phyloP scores from a whole-genome alignment of 92 coral and sea anemone species.

The Phymanthus crucifer region DNA sequence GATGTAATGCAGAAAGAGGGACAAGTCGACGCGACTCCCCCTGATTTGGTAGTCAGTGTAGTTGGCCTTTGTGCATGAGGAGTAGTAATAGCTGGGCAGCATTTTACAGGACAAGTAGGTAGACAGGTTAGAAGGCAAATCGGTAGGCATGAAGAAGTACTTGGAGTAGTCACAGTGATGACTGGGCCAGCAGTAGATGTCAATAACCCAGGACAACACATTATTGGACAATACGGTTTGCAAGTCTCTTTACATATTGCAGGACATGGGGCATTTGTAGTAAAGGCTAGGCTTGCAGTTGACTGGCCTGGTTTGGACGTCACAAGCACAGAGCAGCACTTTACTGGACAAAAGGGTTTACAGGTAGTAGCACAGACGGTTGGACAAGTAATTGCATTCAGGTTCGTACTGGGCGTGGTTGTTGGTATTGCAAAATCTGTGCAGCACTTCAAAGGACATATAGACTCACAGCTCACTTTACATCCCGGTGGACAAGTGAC shows the following conservation, averaged over 20 bases:
- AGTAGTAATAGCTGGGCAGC: constrained; percentile 30
- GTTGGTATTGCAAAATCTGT: constrained; percentile 10
- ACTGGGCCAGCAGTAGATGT: constrained; percentile 11
- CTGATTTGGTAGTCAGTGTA: background rate
- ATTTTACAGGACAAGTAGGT: constrained; percentile 41
- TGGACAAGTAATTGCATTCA: constrained; percentile 26
- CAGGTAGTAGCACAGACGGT: constrained; percentile 11
- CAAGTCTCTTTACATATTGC: constrained; percentile 18
- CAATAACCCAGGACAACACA: constrained; percentile 32
- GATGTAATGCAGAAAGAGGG: constrained; percentile 17
- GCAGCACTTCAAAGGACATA: constrained; percentile 34
- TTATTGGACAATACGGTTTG: constrained; percentile 38
- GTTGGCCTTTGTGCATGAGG: constrained; percentile 11
- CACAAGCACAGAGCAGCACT: constrained; percentile 23
- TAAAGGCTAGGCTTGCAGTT: constrained; percentile 4
- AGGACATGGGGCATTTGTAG: constrained; percentile 15
- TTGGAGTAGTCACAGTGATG: constrained; percentile 19
- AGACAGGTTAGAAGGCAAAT: constrained; percentile 17
- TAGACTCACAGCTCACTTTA: constrained; percentile 16
- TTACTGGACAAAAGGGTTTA: constrained; percentile 32
- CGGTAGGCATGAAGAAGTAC: constrained; percentile 16
- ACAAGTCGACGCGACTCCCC: constrained; percentile 8
- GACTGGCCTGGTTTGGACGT: constrained; percentile 21
- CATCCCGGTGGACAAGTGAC: constrained; percentile 22
- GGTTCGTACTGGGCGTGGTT: constrained; percentile 1